Evolutionary conservation across 2,888 invertebrate species (phyloP).

Genomic region (Agelastica alni): DNA sequence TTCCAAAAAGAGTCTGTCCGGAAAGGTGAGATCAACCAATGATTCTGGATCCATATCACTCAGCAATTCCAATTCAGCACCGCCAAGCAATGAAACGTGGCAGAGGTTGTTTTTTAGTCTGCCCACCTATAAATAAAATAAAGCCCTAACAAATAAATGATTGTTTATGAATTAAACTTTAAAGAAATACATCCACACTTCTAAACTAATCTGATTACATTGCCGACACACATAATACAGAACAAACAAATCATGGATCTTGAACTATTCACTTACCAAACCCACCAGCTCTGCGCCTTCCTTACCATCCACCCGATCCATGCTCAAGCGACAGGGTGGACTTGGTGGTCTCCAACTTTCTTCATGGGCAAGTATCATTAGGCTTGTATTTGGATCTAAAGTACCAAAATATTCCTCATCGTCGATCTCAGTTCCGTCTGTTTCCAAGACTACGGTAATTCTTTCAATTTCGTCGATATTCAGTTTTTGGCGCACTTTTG

Average conservation of each 20-base stretch:
- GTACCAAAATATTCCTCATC: constrained; percentile 95
- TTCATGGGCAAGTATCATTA: constrained; percentile 75
- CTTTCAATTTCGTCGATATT: constrained; percentile 65
- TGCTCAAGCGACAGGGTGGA: constrained; percentile 66
- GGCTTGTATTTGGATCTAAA: constrained; percentile 82
- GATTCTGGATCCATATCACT: constrained; percentile 91
- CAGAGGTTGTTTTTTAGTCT: constrained; percentile 80
- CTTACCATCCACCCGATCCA: constrained; percentile 46
- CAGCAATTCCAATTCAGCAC: constrained; percentile 80
- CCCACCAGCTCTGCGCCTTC: constrained; percentile 69
- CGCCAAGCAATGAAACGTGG: constrained; percentile 82
- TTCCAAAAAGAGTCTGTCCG: constrained; percentile 75
- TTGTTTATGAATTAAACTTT: too few species aligned
- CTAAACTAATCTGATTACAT: too few species aligned
- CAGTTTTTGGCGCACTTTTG: constrained; percentile 76
- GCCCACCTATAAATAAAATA: constrained; percentile 49
- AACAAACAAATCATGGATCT: too few species aligned
- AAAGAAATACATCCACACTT: too few species aligned
- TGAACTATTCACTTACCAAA: constrained; percentile 57
- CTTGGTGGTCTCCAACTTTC: constrained; percentile 75
- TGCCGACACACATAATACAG: too few species aligned
- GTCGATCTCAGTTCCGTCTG: constrained; percentile 93
- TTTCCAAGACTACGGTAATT: constrained; percentile 83
- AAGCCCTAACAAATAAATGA: too few species aligned
- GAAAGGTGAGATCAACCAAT: constrained; percentile 76